Conservation (phyloP, 2,113 vertebrate genomes). For the Malaclemys terrapin region DNA sequence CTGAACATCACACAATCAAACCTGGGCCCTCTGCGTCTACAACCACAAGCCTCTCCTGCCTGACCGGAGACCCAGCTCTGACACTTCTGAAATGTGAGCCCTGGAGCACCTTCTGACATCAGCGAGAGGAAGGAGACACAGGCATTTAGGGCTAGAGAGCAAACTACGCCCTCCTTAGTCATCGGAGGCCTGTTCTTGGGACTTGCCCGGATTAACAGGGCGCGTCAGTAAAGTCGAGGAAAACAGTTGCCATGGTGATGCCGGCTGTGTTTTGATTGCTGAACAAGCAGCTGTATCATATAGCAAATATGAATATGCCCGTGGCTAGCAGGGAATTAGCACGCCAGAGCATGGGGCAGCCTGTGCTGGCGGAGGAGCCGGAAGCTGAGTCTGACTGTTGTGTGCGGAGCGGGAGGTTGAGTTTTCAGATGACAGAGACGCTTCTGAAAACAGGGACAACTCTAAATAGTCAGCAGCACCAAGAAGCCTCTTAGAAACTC, state of each 20-base stretch:
- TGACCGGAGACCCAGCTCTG: background rate
- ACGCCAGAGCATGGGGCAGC: background rate
- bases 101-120: background rate
- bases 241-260: constrained; percentile 10
- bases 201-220: constrained; percentile 8
- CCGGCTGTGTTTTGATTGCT: background rate
- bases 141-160: background rate
- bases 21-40: no score
- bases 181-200: background rate
- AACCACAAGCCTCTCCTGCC: background rate
- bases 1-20: background rate
- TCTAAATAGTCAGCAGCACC: background rate
- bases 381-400: rapidly evolving
- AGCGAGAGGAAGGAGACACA: background rate
- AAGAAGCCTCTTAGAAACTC: background rate
- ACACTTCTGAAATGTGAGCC: background rate
- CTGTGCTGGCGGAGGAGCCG: background rate
- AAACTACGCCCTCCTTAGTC: background rate
- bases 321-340: background rate
- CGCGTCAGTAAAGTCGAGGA: background rate
- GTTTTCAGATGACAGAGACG: background rate
- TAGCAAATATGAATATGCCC: background rate
- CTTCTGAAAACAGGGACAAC: background rate
- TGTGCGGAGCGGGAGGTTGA: background rate
- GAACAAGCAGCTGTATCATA: background rate